These are phyloP conservation scores for Papilio gigon DNA, from an alignment of 2,888 invertebrate genomes.

Conservation along the genomic window DNA sequence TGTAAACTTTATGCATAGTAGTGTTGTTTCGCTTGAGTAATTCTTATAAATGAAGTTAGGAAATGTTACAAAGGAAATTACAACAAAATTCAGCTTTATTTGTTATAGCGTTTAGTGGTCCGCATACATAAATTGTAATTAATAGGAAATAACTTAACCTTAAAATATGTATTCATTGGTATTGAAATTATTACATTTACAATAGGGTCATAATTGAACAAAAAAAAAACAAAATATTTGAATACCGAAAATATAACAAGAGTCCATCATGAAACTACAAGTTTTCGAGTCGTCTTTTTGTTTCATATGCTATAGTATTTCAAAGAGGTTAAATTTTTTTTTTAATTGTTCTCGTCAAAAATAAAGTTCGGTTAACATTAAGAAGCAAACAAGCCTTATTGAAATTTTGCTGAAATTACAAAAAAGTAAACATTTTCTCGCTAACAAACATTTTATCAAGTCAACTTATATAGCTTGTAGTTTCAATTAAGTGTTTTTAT, in stretches of 20 bases:
- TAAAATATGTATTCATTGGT: neutral
- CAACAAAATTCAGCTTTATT: slow-evolving; percentile 37
- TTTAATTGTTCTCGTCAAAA: no score
- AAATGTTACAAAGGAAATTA: slow-evolving; percentile 7
- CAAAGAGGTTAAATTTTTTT: no score
- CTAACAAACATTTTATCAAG: neutral
- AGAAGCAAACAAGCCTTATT: neutral
- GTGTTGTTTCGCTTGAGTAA: neutral
- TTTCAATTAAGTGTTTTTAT: slow-evolving; percentile 23
- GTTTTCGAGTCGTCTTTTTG: neutral
- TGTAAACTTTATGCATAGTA: neutral
- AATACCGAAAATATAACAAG: neutral
- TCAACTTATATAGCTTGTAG: slow-evolving; percentile 5
- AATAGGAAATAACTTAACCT: neutral
- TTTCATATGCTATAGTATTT: no score
- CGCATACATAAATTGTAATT: slow-evolving; percentile 32
- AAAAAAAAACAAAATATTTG: neutral
- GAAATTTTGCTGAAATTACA: neutral
- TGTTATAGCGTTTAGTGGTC: slow-evolving; percentile 38
- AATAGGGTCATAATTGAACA: neutral
- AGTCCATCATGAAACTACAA: neutral
- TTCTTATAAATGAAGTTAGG: no score
- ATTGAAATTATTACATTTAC: neutral
- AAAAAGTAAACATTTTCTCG: neutral
- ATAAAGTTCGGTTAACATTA: neutral